Percentiles rank a stretch among this genome's conserved stretches.
Evolutionary conservation across 1,140 invertebrate species (phyloP).

Genomic region (Nymphalis io): DNA sequence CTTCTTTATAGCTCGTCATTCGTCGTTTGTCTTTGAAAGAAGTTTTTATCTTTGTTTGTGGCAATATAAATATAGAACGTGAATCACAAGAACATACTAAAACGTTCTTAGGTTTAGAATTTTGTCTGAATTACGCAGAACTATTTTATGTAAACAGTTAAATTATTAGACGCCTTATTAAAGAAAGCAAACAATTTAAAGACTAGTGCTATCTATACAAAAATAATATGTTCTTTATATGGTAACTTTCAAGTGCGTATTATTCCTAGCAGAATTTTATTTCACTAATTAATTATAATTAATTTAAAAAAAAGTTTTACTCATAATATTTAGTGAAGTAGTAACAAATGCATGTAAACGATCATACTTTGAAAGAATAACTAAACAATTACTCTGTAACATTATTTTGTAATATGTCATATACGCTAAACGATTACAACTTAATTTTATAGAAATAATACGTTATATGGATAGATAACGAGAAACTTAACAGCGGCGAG

Average conservation of each 20-base stretch:
- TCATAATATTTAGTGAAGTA: too few species aligned
- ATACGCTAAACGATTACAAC: neutral
- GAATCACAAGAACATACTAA: slow-evolving; percentile 22
- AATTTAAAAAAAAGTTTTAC: too few species aligned
- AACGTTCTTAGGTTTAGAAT: neutral
- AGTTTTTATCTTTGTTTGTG: slow-evolving; percentile 33
- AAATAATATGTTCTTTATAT: too few species aligned
- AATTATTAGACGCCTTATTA: too few species aligned
- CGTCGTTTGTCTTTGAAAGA: slow-evolving; percentile 27
- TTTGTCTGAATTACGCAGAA: neutral
- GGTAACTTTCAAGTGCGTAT: too few species aligned
- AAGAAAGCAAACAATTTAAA: too few species aligned
- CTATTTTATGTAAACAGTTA: neutral
- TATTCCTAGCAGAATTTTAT: too few species aligned
- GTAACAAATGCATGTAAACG: too few species aligned
- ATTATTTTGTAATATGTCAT: neutral
- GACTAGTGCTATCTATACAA: too few species aligned
- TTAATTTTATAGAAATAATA: slow-evolving; percentile 12
- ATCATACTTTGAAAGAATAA: neutral
- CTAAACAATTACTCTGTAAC: neutral
- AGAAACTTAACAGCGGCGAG: slow-evolving; percentile 46
- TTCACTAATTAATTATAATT: too few species aligned
- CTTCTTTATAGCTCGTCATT: slow-evolving; percentile 34
- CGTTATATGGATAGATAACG: slow-evolving; percentile 42
- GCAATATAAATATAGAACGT: slow-evolving; percentile 28